A percentile compares a stretch with the other conserved stretches of the same genome.
Conservation (phyloP, 2,797 vertebrate species). For the Aeoliscus strigatus region DNA sequence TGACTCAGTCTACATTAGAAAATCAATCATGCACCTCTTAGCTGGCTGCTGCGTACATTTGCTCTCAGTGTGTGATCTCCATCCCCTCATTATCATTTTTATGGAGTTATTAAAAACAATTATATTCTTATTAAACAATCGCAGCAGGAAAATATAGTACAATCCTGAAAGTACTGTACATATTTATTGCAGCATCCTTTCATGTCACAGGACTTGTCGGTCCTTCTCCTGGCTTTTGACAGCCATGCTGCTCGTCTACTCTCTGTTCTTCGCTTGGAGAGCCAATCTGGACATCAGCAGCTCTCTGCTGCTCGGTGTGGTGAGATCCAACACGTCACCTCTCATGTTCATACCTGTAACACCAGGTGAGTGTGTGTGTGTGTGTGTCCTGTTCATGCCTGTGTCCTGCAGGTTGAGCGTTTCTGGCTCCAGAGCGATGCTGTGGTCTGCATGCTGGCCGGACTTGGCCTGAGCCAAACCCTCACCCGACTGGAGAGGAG, state of each 20-base stretch:
- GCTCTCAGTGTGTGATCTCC: slow-evolving; percentile 37
- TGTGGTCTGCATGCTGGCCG: slow-evolving; percentile 85
- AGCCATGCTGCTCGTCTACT: slow-evolving; percentile 86
- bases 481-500: slow-evolving; percentile 53
- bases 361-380: neutral
- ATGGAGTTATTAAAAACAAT: slow-evolving; percentile 21
- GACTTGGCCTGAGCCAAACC: slow-evolving; percentile 78
- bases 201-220: slow-evolving; percentile 67
- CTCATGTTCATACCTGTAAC: neutral
- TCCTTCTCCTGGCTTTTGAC: slow-evolving; percentile 79
- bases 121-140: slow-evolving; percentile 15
- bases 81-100: slow-evolving; percentile 36
- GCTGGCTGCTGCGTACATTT: slow-evolving; percentile 33
- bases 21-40: slow-evolving; percentile 61
- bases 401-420: slow-evolving; percentile 83
- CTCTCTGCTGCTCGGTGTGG: slow-evolving; percentile 89
- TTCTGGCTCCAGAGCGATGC: slow-evolving; percentile 97
- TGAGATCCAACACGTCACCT: slow-evolving; percentile 24
- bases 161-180: neutral
- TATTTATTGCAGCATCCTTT: slow-evolving; percentile 4
- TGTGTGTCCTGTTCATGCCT: neutral
- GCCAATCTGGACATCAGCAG: slow-evolving; percentile 93
- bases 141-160: neutral
- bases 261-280: slow-evolving; percentile 95
- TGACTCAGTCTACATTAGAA: slow-evolving; percentile 60